These are phyloP conservation scores for Achlya flavicornis DNA, from an alignment of 2,888 invertebrate species.

Conservation along the genomic window DNA sequence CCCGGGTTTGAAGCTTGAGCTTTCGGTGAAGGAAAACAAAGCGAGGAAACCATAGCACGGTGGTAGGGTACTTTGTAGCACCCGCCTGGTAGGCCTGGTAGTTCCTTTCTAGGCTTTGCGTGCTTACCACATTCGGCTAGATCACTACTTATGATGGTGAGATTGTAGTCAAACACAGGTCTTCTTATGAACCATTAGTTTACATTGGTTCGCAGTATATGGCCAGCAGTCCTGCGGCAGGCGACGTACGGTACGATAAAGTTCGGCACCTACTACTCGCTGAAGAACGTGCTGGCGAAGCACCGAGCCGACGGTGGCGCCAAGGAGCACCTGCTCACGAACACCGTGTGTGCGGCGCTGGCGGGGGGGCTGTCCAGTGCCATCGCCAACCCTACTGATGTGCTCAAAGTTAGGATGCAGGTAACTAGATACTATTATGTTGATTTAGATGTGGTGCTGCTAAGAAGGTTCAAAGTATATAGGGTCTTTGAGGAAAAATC, in stretches of 20 bases:
- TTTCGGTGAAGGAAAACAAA: no score
- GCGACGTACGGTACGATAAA: constrained; percentile 98
- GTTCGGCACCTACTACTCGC: constrained; percentile 96
- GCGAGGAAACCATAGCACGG: no score
- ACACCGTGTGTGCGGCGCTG: constrained; percentile 92
- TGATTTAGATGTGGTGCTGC: no score
- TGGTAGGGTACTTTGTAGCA: no score
- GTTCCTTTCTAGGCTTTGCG: no score
- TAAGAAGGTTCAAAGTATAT: no score
- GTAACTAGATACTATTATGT: constrained; percentile 74
- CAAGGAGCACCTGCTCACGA: constrained; percentile 85
- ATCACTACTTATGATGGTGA: no score
- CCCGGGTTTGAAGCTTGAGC: no score
- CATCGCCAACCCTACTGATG: constrained; percentile 98
- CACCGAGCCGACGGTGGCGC: constrained; percentile 76
- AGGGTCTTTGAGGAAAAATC: no score
- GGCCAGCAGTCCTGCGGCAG: constrained; percentile 96
- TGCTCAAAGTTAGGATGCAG: constrained; percentile 98
- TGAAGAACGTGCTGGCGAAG: constrained; percentile 88
- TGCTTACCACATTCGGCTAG: no score
- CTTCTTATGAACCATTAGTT: no score
- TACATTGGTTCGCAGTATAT: constrained; percentile 85
- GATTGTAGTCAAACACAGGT: no score
- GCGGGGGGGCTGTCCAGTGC: constrained; percentile 96
- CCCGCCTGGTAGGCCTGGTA: background rate